These are phyloP conservation scores for Drosophila fungiperda DNA, from an alignment of 2,888 invertebrate species.

Conservation along the genomic window DNA sequence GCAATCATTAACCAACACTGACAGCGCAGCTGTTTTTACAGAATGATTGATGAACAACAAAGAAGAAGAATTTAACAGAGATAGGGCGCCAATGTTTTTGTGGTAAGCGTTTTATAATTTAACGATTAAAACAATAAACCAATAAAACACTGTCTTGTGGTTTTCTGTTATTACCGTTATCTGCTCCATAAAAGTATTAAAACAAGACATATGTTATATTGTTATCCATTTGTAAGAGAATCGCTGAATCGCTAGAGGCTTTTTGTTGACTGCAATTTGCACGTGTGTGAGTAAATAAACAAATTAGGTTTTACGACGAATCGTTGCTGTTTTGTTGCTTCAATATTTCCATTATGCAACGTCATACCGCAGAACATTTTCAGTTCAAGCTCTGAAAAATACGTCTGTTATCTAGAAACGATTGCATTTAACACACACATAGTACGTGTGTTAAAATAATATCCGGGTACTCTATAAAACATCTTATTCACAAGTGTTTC, in stretches of 20 bases:
- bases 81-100: conserved; percentile 23
- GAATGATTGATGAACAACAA: background rate
- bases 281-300: conserved; percentile 43
- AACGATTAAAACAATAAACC: conserved; percentile 1
- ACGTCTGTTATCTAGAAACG: background rate
- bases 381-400: conserved; percentile 7
- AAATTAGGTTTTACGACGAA: conserved; percentile 40
- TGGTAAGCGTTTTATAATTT: conserved; percentile 21
- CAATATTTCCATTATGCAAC: conserved; percentile 66
- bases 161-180: background rate
- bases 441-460: conserved; percentile 37
- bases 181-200: background rate
- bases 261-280: conserved; percentile 6
- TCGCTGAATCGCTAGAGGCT: background rate
- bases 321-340: conserved; percentile 14
- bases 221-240: background rate
- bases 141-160: background rate
- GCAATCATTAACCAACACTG: background rate
- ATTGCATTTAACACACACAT: conserved; percentile 48
- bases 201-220: background rate
- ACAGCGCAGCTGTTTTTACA: conserved; percentile 15
- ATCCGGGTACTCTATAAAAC: conserved; percentile 5
- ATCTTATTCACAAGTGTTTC: background rate
- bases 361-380: conserved; percentile 51
- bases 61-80: conserved; percentile 13